Evolutionary conservation across 2,888 invertebrate species (phyloP).

Genomic region (Boloria selene): DNA sequence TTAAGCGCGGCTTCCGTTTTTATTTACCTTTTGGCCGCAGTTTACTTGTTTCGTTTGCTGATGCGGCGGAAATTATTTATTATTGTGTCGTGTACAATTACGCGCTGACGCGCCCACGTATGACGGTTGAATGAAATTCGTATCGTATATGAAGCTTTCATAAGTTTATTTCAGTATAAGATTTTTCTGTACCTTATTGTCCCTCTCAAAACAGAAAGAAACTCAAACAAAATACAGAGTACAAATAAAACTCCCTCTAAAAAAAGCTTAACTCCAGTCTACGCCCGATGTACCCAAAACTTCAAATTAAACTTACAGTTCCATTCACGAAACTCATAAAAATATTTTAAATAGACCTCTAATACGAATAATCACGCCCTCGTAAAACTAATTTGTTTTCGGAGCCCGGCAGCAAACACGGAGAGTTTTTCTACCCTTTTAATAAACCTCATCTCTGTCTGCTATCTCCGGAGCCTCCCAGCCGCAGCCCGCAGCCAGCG

Average conservation of each 20-base stretch:
- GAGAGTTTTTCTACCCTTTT: slow-evolving; percentile 40
- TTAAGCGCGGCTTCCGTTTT: slow-evolving; percentile 3
- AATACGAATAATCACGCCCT: slow-evolving; percentile 41
- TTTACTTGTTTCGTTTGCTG: background rate
- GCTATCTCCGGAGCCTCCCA: slow-evolving; percentile 7
- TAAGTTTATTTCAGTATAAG: no score
- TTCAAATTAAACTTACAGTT: slow-evolving; percentile 24
- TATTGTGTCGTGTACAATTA: slow-evolving; percentile 1
- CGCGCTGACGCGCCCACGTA: no score
- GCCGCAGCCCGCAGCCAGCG: background rate
- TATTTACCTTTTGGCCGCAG: slow-evolving; percentile 9
- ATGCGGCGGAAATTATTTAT: background rate
- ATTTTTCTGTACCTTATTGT: no score
- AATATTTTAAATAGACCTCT: slow-evolving; percentile 37
- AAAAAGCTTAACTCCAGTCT: background rate
- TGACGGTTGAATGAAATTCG: background rate
- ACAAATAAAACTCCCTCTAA: no score
- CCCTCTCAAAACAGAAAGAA: no score
- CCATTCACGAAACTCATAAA: slow-evolving; percentile 30
- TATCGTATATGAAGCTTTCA: no score
- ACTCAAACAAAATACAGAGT: no score
- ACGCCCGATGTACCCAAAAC: background rate
- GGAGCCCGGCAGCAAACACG: slow-evolving; percentile 33
- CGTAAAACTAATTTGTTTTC: slow-evolving; percentile 41
- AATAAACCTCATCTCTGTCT: slow-evolving; percentile 38